Evolutionary conservation across 2,797 vertebrate species (phyloP).

Genomic region (Enteromius paludinosus): DNA sequence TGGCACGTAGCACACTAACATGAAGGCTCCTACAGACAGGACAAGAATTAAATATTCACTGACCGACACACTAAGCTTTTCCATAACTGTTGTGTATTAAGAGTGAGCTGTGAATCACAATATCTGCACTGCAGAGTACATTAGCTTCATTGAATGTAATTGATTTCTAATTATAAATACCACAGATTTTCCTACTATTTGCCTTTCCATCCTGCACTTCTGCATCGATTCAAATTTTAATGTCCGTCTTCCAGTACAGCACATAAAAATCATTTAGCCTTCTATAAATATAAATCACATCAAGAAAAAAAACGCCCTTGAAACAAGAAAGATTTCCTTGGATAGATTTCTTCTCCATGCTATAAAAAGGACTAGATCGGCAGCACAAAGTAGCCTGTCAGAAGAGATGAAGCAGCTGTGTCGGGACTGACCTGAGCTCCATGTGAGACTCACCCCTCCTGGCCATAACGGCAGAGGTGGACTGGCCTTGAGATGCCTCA

Average conservation of each 20-base stretch:
- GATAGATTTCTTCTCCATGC: not conserved
- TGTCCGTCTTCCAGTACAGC: not conserved
- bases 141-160: not conserved
- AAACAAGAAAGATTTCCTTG: slow-evolving; percentile 6
- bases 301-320: not conserved
- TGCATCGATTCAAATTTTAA: not conserved
- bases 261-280: not conserved
- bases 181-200: not conserved
- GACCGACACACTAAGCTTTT: slow-evolving; percentile 48
- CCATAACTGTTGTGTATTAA: slow-evolving; percentile 1
- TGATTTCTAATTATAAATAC: slow-evolving; percentile 1
- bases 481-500: slow-evolving; percentile 5
- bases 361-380: slow-evolving; percentile 32
- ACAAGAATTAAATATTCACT: slow-evolving; percentile 42
- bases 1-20: not conserved
- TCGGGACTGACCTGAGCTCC: slow-evolving; percentile 36
- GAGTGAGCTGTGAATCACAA: slow-evolving; percentile 14
- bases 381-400: slow-evolving; percentile 42
- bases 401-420: slow-evolving; percentile 42
- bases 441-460: slow-evolving; percentile 13
- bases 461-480: not conserved
- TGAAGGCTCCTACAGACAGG: not conserved
- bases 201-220: not conserved
- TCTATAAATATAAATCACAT: slow-evolving; percentile 24
- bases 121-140: not conserved